Evolutionary conservation across 2,113 vertebrate species (phyloP).

Genomic region (Rhinogobius similis): DNA sequence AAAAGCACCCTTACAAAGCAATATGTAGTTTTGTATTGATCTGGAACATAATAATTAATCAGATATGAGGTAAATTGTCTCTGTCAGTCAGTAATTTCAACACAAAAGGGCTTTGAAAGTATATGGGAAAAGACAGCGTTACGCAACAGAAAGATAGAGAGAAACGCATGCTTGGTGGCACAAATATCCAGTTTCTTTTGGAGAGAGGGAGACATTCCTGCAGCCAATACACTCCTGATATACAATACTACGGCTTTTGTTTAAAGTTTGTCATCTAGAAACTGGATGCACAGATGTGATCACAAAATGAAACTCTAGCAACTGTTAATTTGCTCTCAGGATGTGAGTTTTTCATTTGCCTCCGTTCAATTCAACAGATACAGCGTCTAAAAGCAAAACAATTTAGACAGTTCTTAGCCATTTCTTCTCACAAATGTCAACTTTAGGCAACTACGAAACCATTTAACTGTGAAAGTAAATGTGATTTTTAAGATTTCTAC

Average conservation of each 20-base stretch:
- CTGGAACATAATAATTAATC: conserved; percentile 40
- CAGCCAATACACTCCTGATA: conserved; percentile 50
- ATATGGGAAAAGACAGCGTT: conserved; percentile 54
- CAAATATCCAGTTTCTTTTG: conserved; percentile 64
- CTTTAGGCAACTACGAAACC: too few species aligned
- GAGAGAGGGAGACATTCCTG: conserved; percentile 65
- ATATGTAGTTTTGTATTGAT: conserved; percentile 31
- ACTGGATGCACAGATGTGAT: conserved; percentile 30
- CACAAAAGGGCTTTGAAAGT: conserved; percentile 63
- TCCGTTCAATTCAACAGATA: neutral
- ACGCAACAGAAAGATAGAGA: conserved; percentile 46
- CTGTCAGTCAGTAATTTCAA: conserved; percentile 37
- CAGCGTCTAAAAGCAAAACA: neutral
- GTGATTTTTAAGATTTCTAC: too few species aligned
- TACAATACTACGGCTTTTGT: conserved; percentile 58
- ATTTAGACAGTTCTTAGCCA: neutral
- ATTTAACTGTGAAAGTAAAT: too few species aligned
- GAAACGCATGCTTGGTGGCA: conserved; percentile 63
- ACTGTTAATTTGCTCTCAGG: conserved; percentile 29
- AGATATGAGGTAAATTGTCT: conserved; percentile 37
- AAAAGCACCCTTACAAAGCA: conserved; percentile 1
- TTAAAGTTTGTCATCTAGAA: conserved; percentile 56
- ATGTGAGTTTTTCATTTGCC: conserved; percentile 5
- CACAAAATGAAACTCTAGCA: conserved; percentile 57
- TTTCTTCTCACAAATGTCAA: too few species aligned